Evolutionary conservation across 2,888 invertebrate genomes (phyloP).

Genomic region (Octonoba sinensis): DNA sequence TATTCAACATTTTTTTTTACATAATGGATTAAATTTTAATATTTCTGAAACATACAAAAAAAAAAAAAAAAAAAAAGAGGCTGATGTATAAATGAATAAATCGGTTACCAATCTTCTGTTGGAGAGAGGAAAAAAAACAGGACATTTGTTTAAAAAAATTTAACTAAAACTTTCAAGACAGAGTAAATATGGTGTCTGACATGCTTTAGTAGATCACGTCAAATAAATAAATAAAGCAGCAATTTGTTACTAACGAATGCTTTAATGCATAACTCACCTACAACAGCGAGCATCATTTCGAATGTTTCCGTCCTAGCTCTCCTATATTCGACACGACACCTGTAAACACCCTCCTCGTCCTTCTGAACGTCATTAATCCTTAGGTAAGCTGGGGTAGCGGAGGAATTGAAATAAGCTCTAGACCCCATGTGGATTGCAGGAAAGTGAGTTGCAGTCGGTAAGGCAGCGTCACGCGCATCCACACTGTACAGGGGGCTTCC

Average conservation of each 20-base stretch:
- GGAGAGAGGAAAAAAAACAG: too few species aligned
- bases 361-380: slow-evolving; percentile 85
- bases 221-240: background rate
- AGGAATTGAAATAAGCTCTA: slow-evolving; percentile 68
- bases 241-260: background rate
- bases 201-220: too few species aligned
- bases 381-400: slow-evolving; percentile 69
- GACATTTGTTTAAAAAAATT: too few species aligned
- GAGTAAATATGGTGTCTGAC: too few species aligned
- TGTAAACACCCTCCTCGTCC: slow-evolving; percentile 89
- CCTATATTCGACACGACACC: slow-evolving; percentile 90
- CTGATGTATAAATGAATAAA: too few species aligned
- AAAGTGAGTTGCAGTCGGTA: slow-evolving; percentile 64
- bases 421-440: slow-evolving; percentile 51
- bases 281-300: slow-evolving; percentile 89
- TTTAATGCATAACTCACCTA: slow-evolving; percentile 76
- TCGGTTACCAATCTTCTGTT: too few species aligned
- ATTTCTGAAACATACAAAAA: too few species aligned
- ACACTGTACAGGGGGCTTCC: slow-evolving; percentile 65
- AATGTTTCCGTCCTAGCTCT: slow-evolving; percentile 91
- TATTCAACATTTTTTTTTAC: too few species aligned
- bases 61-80: too few species aligned
- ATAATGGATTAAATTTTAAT: too few species aligned
- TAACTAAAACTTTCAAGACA: too few species aligned
- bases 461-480: slow-evolving; percentile 62